Base-by-base conservation (phyloP, 1,140 invertebrate species). In the Aphaenogaster rudis region DNA sequence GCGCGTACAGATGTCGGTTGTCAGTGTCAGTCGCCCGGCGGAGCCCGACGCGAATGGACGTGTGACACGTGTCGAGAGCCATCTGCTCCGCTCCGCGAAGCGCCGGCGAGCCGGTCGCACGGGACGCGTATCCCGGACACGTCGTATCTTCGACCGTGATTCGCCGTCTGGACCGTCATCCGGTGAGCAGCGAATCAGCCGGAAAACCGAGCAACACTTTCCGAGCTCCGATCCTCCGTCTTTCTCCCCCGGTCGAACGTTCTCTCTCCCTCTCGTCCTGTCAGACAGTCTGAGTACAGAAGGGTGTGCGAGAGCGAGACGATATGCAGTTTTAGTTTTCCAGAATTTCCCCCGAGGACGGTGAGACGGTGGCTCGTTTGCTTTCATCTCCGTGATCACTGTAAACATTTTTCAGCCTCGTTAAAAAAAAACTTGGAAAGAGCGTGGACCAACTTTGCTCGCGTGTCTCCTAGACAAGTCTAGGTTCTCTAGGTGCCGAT, bases 1-100 rank as follows among this genome's bases (percentile, higher is more conserved):
- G n/a, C n/a, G 78, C 64, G 28, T 28, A 59, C 36, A 72, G 78
- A 72, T 59, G 80, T 81, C 79, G 69, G 79, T 64, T 33, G 61
- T 21, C 48, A 80, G 78, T 33, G 61, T 21, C 48, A 80, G 78
- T 84, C 57, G 54, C 33, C 45, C 80, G 80, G 42, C 42, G 42
- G n/a, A 39, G 33, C 15, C 13, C 42, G 48, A 61, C 45, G 45
- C 2, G 80, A 39, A 3, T 0, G 33, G 42, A 76, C 2, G 69
- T 84, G n/a, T 21, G 6, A 2, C 1, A 39, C 17, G 45, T 36
- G 9, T 21, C 50, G 17, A 15, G 63, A 7, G 33, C n/a, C 1
- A 28, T 15, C 52, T 76, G 71, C 15, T 72, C 15, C 69, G 28
- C 59, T 36, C 15, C 8, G 59, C 45, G 28, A 64, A 11, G 9